Conservation (phyloP, 2,797 vertebrate species). For the Poeciliopsis paucimaculata region DNA sequence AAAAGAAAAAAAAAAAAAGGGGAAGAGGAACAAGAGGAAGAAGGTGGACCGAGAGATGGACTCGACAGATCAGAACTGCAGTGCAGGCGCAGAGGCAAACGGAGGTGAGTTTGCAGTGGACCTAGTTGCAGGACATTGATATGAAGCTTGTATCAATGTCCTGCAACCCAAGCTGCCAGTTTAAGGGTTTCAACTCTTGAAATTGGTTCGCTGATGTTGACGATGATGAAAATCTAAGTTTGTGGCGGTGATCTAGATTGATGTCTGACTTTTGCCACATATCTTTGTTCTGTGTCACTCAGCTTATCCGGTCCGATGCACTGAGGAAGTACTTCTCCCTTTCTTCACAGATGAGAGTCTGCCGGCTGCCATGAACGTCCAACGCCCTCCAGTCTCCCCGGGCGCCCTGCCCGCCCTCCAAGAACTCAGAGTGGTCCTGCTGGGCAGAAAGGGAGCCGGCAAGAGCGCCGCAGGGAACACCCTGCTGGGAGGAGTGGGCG, state of each 20-base stretch:
- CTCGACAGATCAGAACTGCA: constrained; percentile 23
- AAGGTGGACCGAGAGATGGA: constrained; percentile 58
- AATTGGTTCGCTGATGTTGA: background rate
- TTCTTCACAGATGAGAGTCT: constrained; percentile 67
- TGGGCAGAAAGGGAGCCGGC: constrained; percentile 78
- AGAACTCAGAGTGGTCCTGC: constrained; percentile 77
- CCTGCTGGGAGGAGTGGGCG: constrained; percentile 64
- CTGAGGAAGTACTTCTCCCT: constrained; percentile 70
- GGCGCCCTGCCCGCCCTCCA: constrained; percentile 23
- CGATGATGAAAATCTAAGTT: background rate
- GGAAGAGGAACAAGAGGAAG: constrained; percentile 47
- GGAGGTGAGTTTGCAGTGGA: constrained; percentile 56
- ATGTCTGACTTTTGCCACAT: constrained; percentile 16
- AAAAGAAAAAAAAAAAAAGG: constrained; percentile 56
- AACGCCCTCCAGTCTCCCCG: background rate
- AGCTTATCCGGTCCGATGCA: constrained; percentile 56
- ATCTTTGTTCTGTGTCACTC: constrained; percentile 49
- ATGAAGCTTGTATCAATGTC: background rate
- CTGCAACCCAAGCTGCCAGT: background rate
- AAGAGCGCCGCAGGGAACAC: constrained; percentile 80
- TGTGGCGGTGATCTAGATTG: background rate
- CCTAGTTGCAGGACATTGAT: background rate
- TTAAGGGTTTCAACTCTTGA: background rate
- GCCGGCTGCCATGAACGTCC: constrained; percentile 48
- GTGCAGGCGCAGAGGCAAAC: background rate